A percentile compares a stretch with the other conserved stretches of the same genome.
These are phyloP conservation scores for Diorhabda elongata DNA, from an alignment of 1,140 invertebrate species.

Conservation along the genomic window DNA sequence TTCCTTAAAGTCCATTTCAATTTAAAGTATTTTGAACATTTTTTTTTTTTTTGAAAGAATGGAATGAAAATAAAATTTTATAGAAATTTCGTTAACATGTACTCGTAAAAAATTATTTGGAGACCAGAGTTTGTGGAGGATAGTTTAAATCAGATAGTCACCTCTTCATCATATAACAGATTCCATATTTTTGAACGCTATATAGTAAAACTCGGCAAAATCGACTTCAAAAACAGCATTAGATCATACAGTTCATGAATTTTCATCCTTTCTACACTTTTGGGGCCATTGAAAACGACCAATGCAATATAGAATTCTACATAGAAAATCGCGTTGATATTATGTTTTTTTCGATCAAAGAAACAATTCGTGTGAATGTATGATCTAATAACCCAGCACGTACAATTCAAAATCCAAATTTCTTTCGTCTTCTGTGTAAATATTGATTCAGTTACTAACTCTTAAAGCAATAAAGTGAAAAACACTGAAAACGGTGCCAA, in stretches of 20 bases:
- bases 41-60: no score
- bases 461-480: slow-evolving; percentile 18
- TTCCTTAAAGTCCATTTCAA: no score
- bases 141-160: no score
- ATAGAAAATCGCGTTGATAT: neutral
- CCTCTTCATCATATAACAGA: no score
- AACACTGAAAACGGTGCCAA: slow-evolving; percentile 21
- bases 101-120: no score
- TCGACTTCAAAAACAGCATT: neutral
- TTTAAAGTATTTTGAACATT: no score
- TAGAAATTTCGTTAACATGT: no score
- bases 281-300: neutral
- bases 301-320: neutral
- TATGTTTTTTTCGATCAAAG: neutral
- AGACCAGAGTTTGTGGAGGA: no score
- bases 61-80: no score
- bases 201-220: neutral
- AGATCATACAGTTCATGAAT: neutral
- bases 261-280: neutral
- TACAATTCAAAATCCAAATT: neutral
- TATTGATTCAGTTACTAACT: slow-evolving; percentile 7
- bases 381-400: neutral
- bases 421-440: slow-evolving; percentile 6
- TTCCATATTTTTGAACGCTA: neutral
- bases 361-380: neutral